Conservation (phyloP, 1,140 invertebrate species). For the Trachymyrmex cornetzi region DNA sequence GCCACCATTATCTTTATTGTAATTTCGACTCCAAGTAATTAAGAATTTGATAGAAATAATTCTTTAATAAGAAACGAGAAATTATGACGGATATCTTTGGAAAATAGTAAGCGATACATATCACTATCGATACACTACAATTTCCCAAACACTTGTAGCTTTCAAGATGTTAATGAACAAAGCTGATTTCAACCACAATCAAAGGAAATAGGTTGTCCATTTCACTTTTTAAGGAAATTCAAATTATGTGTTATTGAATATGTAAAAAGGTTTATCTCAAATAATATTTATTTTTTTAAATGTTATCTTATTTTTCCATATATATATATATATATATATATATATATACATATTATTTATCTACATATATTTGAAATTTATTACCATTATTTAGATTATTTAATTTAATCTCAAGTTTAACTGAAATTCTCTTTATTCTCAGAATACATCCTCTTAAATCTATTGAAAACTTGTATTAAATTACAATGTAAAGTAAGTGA, state of each 20-base stretch:
- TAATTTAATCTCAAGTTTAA: no score
- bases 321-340: no score
- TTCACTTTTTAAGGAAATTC: not conserved
- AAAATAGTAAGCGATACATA: constrained; percentile 5
- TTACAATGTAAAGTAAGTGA: not conserved
- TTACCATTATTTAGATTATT: not conserved
- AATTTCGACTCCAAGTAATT: not conserved
- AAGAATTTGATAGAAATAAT: not conserved
- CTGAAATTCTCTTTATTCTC: not conserved
- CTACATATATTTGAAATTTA: not conserved
- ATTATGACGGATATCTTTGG: not conserved
- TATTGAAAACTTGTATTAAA: not conserved
- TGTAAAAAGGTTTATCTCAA: not conserved
- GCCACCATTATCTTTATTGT: not conserved
- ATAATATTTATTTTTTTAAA: no score
- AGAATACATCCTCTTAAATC: not conserved
- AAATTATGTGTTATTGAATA: not conserved
- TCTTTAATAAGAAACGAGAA: not conserved
- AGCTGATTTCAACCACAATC: not conserved
- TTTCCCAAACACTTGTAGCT: not conserved
- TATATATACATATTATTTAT: no score
- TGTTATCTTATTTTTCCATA: no score
- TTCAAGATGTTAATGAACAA: not conserved
- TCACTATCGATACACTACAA: not conserved
- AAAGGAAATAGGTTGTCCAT: not conserved